Conservation (phyloP, 2,888 invertebrate species). For the Cheilosia pagana region DNA sequence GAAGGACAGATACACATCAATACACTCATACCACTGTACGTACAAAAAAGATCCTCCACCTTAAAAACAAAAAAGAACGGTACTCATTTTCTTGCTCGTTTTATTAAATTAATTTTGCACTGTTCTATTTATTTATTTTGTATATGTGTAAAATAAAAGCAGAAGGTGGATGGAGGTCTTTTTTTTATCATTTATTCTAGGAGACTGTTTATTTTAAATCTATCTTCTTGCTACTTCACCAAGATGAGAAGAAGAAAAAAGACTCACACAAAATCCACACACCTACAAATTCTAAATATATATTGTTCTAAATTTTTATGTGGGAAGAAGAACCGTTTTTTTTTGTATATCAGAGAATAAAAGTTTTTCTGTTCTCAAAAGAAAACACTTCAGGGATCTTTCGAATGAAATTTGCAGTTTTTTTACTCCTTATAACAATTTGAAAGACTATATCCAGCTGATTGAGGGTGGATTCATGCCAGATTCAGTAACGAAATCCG, state of each 20-base stretch:
- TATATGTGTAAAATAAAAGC: constrained; percentile 32
- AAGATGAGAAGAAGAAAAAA: constrained; percentile 28
- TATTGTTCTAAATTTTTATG: constrained; percentile 67
- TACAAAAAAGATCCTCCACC: not conserved
- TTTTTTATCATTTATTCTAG: constrained; percentile 38
- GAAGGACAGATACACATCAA: constrained; percentile 61
- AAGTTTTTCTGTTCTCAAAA: constrained; percentile 20
- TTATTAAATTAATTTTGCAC: constrained; percentile 44
- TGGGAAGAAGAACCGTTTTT: constrained; percentile 49
- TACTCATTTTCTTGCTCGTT: constrained; percentile 7
- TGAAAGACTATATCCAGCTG: not conserved
- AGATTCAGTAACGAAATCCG: constrained; percentile 4
- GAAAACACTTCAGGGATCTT: constrained; percentile 17
- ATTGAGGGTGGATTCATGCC: not conserved
- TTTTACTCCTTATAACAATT: not conserved
- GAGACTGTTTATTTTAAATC: constrained; percentile 57
- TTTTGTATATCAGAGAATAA: constrained; percentile 4
- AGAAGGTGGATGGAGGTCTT: constrained; percentile 45
- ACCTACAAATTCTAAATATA: constrained; percentile 71
- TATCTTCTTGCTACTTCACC: constrained; percentile 49
- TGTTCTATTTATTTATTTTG: constrained; percentile 42
- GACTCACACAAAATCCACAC: constrained; percentile 60
- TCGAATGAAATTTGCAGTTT: constrained; percentile 4
- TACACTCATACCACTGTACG: constrained; percentile 5
- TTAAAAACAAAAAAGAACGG: constrained; percentile 11